These are phyloP conservation scores for Mandrillus leucophaeus DNA, from an alignment of 2,113 vertebrate species.

Conservation along the genomic window DNA sequence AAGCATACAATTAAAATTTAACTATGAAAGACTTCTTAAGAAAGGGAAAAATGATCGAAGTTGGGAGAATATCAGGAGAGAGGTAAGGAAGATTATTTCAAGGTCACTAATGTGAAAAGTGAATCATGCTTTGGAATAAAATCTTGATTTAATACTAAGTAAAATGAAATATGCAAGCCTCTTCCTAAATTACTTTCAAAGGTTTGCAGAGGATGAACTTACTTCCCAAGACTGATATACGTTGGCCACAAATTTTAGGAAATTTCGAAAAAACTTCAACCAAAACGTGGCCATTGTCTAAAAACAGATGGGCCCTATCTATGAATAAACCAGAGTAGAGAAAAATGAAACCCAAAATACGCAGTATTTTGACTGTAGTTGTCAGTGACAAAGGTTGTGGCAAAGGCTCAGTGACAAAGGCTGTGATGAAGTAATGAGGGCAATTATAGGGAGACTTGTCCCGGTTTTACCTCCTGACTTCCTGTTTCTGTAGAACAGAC, in stretches of 20 bases:
- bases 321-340: neutral
- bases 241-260: neutral
- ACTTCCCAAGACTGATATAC: neutral
- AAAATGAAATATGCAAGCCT: neutral
- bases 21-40: neutral
- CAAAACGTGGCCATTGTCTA: neutral
- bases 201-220: neutral
- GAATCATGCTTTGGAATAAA: neutral
- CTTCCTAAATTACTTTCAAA: neutral
- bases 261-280: slow-evolving; percentile 4
- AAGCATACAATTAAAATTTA: slow-evolving; percentile 6
- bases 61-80: neutral
- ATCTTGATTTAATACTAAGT: neutral
- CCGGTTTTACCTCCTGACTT: neutral
- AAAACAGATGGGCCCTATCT: neutral
- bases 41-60: neutral
- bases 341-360: neutral
- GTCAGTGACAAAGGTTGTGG: neutral
- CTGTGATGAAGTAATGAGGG: neutral
- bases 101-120: neutral
- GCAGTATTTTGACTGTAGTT: neutral
- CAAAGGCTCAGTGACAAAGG: neutral
- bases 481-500: neutral
- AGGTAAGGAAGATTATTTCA: neutral
- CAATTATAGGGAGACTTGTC: neutral